These are phyloP conservation scores for Chromis chromis DNA, from an alignment of 2,797 vertebrate genomes.

Conservation along the genomic window DNA sequence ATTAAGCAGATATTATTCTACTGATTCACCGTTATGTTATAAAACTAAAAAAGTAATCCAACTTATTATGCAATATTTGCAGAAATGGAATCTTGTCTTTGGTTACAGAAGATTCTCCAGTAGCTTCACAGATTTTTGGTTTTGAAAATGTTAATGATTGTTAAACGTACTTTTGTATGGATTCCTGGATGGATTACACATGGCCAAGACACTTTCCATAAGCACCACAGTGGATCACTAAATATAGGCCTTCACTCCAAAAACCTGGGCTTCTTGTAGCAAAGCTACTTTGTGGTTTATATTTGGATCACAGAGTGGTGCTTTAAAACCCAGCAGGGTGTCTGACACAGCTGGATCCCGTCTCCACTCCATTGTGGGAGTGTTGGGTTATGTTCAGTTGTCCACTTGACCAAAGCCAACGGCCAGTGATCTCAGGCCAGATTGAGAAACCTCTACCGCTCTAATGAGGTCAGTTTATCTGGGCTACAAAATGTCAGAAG, in stretches of 20 bases:
- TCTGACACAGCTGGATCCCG: constrained; percentile 53
- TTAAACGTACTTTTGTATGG: constrained; percentile 1
- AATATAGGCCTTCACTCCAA: constrained; percentile 11
- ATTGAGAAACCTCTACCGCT: not conserved
- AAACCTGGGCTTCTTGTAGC: constrained; percentile 3
- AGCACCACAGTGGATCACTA: constrained; percentile 4
- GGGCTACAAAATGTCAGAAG: constrained; percentile 2
- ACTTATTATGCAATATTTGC: not conserved
- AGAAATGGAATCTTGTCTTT: not conserved
- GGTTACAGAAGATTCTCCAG: not conserved
- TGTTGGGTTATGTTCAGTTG: constrained; percentile 49
- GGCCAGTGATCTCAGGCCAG: constrained; percentile 12
- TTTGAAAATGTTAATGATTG: not conserved
- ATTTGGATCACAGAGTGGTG: constrained; percentile 41
- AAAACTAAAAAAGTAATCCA: not conserved
- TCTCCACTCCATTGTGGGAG: constrained; percentile 40
- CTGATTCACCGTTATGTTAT: not conserved
- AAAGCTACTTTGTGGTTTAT: constrained; percentile 27
- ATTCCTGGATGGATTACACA: constrained; percentile 2
- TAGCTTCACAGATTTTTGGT: not conserved
- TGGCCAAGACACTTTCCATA: not conserved
- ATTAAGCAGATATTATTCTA: constrained; percentile 13
- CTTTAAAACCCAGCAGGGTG: constrained; percentile 25
- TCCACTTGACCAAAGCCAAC: constrained; percentile 36
- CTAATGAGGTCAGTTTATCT: not conserved